Conservation (phyloP, 2,797 vertebrate genomes). For the Scomberomorus guttatus region DNA sequence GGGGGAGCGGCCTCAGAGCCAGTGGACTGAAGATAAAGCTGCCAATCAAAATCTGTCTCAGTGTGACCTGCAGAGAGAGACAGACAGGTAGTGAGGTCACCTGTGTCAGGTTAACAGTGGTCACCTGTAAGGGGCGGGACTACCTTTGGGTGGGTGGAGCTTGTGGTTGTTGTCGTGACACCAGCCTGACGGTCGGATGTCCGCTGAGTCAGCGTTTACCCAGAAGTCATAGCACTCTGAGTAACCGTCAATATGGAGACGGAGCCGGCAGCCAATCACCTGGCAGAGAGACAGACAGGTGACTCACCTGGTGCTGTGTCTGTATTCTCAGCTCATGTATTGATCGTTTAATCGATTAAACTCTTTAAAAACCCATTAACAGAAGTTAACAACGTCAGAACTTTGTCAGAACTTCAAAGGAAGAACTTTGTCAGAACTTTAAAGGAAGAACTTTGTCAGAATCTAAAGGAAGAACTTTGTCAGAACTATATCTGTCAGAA, state of each 20-base stretch:
- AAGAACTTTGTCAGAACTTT: too few species aligned
- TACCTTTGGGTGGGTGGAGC: constrained; percentile 91
- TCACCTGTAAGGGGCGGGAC: not conserved
- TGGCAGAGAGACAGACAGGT: constrained; percentile 56
- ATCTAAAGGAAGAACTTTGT: too few species aligned
- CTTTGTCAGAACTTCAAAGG: too few species aligned
- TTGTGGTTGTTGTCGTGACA: constrained; percentile 88
- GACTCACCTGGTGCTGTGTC: not conserved
- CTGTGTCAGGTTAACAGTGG: too few species aligned
- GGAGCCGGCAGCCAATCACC: constrained; percentile 90
- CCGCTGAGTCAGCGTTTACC: constrained; percentile 90
- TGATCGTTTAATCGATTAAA: too few species aligned
- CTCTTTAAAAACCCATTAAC: too few species aligned
- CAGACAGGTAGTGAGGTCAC: constrained; percentile 1
- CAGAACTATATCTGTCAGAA: too few species aligned
- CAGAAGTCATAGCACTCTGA: constrained; percentile 94
- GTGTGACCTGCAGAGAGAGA: constrained; percentile 85
- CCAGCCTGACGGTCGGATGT: constrained; percentile 89
- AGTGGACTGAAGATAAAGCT: constrained; percentile 88
- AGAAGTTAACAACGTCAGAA: too few species aligned
- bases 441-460: too few species aligned
- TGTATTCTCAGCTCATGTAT: not conserved
- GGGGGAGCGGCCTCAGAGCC: constrained; percentile 89
- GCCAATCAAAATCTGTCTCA: constrained; percentile 91
- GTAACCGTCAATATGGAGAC: constrained; percentile 91